Evolutionary conservation across 2,113 vertebrate genomes (phyloP).

Genomic region (Nycticebus coucang): DNA sequence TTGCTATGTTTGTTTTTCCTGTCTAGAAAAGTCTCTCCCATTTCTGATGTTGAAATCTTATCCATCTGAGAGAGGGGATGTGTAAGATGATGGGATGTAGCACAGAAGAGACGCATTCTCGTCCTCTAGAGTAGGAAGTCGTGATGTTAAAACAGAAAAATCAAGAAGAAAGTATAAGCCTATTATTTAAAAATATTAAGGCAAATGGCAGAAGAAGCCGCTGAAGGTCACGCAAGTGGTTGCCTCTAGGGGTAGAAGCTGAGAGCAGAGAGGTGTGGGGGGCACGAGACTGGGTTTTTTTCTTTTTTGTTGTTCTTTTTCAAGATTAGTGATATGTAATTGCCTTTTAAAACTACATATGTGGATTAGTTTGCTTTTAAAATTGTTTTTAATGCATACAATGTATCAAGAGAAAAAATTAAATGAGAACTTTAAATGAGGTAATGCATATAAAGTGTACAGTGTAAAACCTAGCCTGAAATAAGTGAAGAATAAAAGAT

Average conservation of each 20-base stretch:
- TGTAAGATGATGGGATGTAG: not conserved
- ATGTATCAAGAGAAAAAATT: not conserved
- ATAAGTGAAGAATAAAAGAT: not conserved
- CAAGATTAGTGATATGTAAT: not conserved
- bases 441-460: not conserved
- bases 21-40: not conserved
- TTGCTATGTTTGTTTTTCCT: not conserved
- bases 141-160: not conserved
- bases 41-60: not conserved
- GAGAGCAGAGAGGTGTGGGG: fast-evolving
- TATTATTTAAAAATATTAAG: not conserved
- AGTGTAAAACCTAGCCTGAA: not conserved
- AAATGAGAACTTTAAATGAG: not conserved
- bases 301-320: not conserved
- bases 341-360: not conserved
- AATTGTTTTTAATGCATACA: not conserved
- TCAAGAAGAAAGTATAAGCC: not conserved
- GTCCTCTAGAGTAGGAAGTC: not conserved
- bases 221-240: not conserved
- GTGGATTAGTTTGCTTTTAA: not conserved
- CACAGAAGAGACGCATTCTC: not conserved
- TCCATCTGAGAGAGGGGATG: not conserved
- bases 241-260: not conserved
- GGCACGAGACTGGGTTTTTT: not conserved
- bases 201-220: not conserved